Conservation (phyloP, 2,797 vertebrate species). For the Microctenopoma stevenorrisi region DNA sequence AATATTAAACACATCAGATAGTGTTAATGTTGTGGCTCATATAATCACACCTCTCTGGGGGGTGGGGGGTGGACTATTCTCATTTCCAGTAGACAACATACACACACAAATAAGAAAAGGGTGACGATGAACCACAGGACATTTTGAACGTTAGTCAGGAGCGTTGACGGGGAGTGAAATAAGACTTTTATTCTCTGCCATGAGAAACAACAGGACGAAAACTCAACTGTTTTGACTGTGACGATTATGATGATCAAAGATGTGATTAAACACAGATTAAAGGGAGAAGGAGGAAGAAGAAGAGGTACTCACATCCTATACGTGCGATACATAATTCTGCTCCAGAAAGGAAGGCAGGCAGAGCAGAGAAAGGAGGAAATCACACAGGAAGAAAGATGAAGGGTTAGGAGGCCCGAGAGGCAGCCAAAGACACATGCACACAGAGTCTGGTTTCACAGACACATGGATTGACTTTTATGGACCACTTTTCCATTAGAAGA, state of each 20-base stretch:
- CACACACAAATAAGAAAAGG: background rate
- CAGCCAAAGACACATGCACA: constrained; percentile 7
- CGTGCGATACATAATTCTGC: constrained; percentile 99
- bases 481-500: background rate
- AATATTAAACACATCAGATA: too few relatives aligned
- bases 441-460: constrained; percentile 53
- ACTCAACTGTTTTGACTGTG: background rate
- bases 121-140: background rate
- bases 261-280: constrained; percentile 29
- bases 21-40: too few relatives aligned
- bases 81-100: background rate
- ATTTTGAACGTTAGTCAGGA: constrained; percentile 20
- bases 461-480: background rate
- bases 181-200: background rate
- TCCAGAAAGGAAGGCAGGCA: constrained; percentile 93
- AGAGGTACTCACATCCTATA: constrained; percentile 99
- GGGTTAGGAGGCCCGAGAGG: constrained; percentile 65
- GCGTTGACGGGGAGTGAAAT: constrained; percentile 1
- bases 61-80: too few relatives aligned
- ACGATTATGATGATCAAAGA: background rate
- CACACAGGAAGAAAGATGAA: constrained; percentile 81
- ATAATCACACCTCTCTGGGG: too few relatives aligned
- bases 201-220: constrained; percentile 6
- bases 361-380: constrained; percentile 89
- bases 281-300: constrained; percentile 43